A percentile compares a stretch with the other conserved stretches of the same genome.
phyloP scores from a whole-genome alignment of 1,140 invertebrate species.

The Dolichoris vasculosae region DNA sequence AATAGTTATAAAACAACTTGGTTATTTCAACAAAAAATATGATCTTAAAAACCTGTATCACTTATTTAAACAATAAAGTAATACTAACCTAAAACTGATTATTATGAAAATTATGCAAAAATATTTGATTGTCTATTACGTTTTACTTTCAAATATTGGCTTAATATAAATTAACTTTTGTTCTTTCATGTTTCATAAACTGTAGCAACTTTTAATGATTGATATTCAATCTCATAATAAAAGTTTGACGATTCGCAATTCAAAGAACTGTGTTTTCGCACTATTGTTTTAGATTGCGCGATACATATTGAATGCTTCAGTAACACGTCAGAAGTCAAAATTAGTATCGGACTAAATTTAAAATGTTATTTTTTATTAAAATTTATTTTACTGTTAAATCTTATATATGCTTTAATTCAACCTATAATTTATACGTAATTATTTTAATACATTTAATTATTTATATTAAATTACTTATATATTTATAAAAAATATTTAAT shows the following conservation, averaged over 20 bases:
- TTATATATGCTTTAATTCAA: too few relatives aligned
- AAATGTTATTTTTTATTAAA: too few relatives aligned
- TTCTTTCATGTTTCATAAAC: background rate
- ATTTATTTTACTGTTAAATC: too few relatives aligned
- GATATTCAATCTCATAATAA: background rate
- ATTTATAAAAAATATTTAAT: too few relatives aligned
- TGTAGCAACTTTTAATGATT: background rate
- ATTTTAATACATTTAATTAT: too few relatives aligned
- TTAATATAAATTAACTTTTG: background rate
- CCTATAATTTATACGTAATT: too few relatives aligned
- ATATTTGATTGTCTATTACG: background rate
- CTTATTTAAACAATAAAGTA: background rate
- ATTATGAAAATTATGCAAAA: background rate
- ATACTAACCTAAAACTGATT: slow-evolving; percentile 35
- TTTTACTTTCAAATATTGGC: background rate
- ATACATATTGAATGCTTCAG: too few relatives aligned
- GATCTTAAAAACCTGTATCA: background rate
- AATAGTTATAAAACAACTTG: background rate
- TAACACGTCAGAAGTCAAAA: too few relatives aligned
- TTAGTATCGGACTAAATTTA: too few relatives aligned
- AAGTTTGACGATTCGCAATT: background rate
- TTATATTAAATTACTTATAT: too few relatives aligned
- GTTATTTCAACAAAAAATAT: background rate
- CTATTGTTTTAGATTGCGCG: background rate
- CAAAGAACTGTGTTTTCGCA: background rate